Conservation (phyloP, 2,888 invertebrate species). For the Meandrusa payeni region DNA sequence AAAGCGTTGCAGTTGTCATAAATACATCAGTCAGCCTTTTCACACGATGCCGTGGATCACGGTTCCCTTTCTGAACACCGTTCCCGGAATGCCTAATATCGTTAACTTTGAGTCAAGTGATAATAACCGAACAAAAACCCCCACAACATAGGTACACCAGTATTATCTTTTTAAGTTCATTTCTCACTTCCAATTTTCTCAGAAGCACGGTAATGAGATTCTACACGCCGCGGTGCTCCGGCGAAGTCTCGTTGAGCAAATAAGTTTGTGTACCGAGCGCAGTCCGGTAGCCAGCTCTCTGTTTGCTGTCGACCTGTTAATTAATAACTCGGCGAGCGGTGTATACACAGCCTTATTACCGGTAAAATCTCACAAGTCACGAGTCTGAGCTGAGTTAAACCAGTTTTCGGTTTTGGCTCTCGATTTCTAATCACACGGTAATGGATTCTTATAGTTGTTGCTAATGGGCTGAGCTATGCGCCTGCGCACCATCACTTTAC, state of each 20-base stretch:
- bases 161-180: conserved; percentile 69
- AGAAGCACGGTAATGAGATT: conserved; percentile 75
- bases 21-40: conserved; percentile 10
- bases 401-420: conserved; percentile 56
- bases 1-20: background rate
- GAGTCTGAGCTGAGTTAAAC: conserved; percentile 64
- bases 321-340: conserved; percentile 76
- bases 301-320: conserved; percentile 80
- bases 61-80: conserved; percentile 26
- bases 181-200: conserved; percentile 76
- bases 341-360: conserved; percentile 80
- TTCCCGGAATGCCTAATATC: conserved; percentile 38
- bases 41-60: conserved; percentile 19
- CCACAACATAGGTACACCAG: conserved; percentile 41
- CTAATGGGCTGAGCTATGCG: conserved; percentile 33
- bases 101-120: conserved; percentile 28
- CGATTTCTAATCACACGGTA: conserved; percentile 67
- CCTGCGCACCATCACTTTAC: conserved; percentile 22
- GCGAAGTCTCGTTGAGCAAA: conserved; percentile 65
- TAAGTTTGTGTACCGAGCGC: conserved; percentile 68
- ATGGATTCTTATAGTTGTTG: conserved; percentile 40
- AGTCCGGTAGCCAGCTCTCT: conserved; percentile 73
- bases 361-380: conserved; percentile 80
- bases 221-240: conserved; percentile 66
- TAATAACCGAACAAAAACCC: conserved; percentile 45